Base-by-base conservation (phyloP, 2,113 vertebrate genomes). In the Periophthalmodon schlosseri region DNA sequence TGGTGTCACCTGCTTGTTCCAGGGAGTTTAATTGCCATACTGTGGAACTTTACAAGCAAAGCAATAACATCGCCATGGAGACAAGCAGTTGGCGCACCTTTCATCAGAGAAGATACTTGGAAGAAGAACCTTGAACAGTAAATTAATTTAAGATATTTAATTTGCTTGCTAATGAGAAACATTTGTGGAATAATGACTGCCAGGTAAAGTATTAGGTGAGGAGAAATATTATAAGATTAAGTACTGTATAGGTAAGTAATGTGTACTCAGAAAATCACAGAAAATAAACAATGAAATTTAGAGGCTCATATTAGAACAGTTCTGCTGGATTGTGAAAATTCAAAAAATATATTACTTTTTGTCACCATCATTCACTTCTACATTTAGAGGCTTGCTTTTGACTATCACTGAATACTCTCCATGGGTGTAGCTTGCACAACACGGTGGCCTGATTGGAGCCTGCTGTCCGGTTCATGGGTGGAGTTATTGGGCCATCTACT, bases 401-500 rank as follows among this genome's bases (percentile, higher is more conserved):
- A n/a, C 18, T 54, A 3, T 60, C 21, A 23, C 21, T 60, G 11
- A 3, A 60, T 5, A 60, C 21, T 28, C 10, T 58, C 20, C 5
- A 6, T 23, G 57, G 23, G 6, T 14, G 57, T 28, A 4, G 57
- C 10, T 2, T 61, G 57, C 23, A 24, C 23, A 23, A 13, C 24
- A 34, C 13, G 15, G 24, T 72, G 58, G 58, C 73, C 20, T 73
- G 81, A 76, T 81, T 61, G 36, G 44, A 24, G 61, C 70, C 74
- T 46, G 72, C 63, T 57, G 76, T 68, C 49, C 15, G 0, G 33
- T 65, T 61, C 64, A 78, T 76, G 84, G 88, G 84, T 86, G 80
- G 83, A 78, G 66, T 75, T 61, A 73, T 61, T 76, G 34, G 5
- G 64, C 82, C 77, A 68, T 86, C 72, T 64, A 74, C 81, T 69